Evolutionary conservation across 1,140 invertebrate species (phyloP), one percentile per base, ranked within the genome.

Genomic region (Zaprionus vittiger): DNA sequence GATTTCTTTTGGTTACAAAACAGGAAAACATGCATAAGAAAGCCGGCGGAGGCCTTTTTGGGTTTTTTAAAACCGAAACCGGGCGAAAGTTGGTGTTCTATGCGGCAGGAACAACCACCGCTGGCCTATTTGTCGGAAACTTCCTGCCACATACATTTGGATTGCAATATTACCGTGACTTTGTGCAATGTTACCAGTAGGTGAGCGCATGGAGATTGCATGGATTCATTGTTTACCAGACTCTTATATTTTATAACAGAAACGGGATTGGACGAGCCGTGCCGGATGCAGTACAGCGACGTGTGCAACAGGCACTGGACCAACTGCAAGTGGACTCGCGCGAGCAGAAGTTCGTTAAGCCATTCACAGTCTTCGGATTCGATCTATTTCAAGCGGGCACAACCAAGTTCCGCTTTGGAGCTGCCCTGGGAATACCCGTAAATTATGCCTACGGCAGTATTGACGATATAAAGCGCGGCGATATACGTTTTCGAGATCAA

Each of bases 321-420:
- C 93, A 95, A 74, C 77, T 95, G 20, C 73, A 94, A 37, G 59
- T 96, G 12, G 26, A 81, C 4, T 75, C 91, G 2, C 68, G 91
- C 7, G 61, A 93, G 2, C 92, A 82, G n/a, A 81, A 89, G 37
- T 56, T 91, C 12, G 89, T 94, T 52, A 91, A 94, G 54, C 94
- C 95, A 2, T 96, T 96, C 73, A 94, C 93, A 15, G 94, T 95
- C 5, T 94, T 93, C 86, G 96, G 95, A n/a, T 95, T 95, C 74
- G 94, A 96, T 89, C 55, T 95, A 0, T 94, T 94, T 78, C 93
- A 94, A 80, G 93, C 93, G 5, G 86, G 93, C 14, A 86, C 83
- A 5, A 91, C 82, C 3, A 87, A 86, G 31, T 79, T 79, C 17
- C 76, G 80, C n/a, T 93, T 79, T 77, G 96, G 96, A 14, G 93